phyloP scores from a whole-genome alignment of 1,140 invertebrate species.

The Papilio dardanus region DNA sequence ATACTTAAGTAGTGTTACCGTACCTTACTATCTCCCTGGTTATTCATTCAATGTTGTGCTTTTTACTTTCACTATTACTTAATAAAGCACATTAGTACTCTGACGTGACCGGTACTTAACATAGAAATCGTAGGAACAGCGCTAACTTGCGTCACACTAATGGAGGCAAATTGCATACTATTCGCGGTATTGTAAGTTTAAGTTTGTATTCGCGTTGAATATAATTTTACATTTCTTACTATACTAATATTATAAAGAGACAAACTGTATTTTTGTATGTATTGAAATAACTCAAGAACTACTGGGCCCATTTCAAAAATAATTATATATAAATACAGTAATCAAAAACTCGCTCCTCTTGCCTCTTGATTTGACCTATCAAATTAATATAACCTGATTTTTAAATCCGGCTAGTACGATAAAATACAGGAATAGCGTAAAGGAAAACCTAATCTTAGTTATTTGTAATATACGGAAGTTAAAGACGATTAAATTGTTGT shows the following conservation, averaged over 20 bases:
- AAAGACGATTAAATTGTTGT: no score
- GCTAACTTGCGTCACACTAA: slow-evolving; percentile 23
- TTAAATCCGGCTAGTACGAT: not conserved
- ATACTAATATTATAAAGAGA: no score
- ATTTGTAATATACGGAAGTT: no score
- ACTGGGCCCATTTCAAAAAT: slow-evolving; percentile 28
- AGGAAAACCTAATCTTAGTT: no score
- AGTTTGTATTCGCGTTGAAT: slow-evolving; percentile 18
- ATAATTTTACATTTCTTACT: not conserved
- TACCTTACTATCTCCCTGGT: slow-evolving; percentile 1
- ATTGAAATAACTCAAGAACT: no score
- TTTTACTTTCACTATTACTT: slow-evolving; percentile 35
- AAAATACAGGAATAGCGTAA: not conserved
- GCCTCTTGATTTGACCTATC: slow-evolving; percentile 17
- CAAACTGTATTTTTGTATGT: no score
- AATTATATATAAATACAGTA: slow-evolving; percentile 3
- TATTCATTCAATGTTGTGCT: slow-evolving; percentile 16
- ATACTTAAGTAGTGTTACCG: no score
- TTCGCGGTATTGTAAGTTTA: slow-evolving; percentile 16
- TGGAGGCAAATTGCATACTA: slow-evolving; percentile 15
- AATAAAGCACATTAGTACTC: slow-evolving; percentile 29
- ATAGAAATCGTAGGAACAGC: slow-evolving; percentile 29
- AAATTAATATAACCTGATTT: slow-evolving; percentile 31
- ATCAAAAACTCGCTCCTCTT: slow-evolving; percentile 4
- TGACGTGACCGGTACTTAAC: slow-evolving; percentile 27